phyloP scores from a whole-genome alignment of 1,140 invertebrate genomes.

The Ips typographus region DNA sequence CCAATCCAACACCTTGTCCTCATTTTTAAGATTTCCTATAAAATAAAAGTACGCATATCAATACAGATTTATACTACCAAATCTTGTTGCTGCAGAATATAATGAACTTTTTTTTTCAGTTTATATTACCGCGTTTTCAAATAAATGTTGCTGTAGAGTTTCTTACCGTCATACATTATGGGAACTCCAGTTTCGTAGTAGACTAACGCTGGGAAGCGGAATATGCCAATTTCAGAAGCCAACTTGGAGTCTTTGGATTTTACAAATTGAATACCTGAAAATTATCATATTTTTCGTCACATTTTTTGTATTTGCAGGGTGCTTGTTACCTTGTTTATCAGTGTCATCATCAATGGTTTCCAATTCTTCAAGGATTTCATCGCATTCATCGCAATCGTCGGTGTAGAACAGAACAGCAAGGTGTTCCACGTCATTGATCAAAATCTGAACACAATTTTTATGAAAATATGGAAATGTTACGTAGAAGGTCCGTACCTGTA shows the following conservation, averaged over 20 bases:
- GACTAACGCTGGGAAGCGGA: constrained; percentile 85
- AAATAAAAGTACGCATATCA: constrained; percentile 51
- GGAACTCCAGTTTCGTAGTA: constrained; percentile 92
- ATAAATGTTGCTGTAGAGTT: not conserved
- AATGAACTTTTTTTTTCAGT: not conserved
- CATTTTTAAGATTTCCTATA: constrained; percentile 92
- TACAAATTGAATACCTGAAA: constrained; percentile 71
- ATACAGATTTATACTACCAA: not conserved
- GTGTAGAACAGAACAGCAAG: constrained; percentile 92
- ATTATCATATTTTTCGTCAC: not conserved
- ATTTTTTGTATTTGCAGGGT: not conserved
- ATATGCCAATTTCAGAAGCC: constrained; percentile 88
- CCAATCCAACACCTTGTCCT: constrained; percentile 94
- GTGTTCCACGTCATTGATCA: constrained; percentile 88
- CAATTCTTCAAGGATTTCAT: constrained; percentile 81
- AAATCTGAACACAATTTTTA: constrained; percentile 52
- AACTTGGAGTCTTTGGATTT: constrained; percentile 88
- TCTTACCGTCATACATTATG: constrained; percentile 92
- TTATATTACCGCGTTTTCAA: too few relatives aligned
- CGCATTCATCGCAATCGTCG: constrained; percentile 80
- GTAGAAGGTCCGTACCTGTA: constrained; percentile 58
- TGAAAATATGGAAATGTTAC: constrained; percentile 5
- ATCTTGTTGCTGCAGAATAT: not conserved
- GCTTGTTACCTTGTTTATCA: constrained; percentile 78
- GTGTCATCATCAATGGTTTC: constrained; percentile 95